Evolutionary conservation across 2,888 invertebrate species (phyloP), one percentile per base, ranked within the genome.

Genomic region (Poecilus cupreus): DNA sequence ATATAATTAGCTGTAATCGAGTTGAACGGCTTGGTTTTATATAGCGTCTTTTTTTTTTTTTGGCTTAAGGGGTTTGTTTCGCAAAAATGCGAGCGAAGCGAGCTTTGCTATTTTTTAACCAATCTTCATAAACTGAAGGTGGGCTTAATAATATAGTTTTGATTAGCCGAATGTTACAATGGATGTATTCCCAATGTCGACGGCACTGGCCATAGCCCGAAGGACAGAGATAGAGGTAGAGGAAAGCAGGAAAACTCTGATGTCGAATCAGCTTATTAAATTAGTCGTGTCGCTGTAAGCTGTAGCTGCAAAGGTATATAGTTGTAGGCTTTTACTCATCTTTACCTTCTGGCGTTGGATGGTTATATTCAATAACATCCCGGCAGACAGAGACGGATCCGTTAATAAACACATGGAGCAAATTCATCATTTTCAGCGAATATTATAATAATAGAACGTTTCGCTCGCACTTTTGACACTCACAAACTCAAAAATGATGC

Each of bases 181-280:
- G 43, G 11, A 43, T n/a, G 39, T n/a, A 39, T n/a, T 39, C 39
- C 39, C 10, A 43, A 43, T 18, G 13, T 20, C 2, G 54, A 20
- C 54, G 54, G 18, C 18, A 20, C 20, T 18, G 20, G 20, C 10
- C 54, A 20, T 51, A 20, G 54, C 54, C 22, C 8, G 6, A 32
- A 16, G 54, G 54, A 54, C 20, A 54, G 22, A n/a, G 49, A 16
- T 6, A 13, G 49, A 6, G 18, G 49, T 18, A 37, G 37, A 46
- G 54, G 10, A 16, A 64, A 32, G 68, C 39, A 43, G 39, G 68
- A 39, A 68, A 68, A 68, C 68, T 68, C 20, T 39, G 68, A 68
- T 68, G 68, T 39, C 68, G 39, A 68, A 68, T 68, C 68, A 68
- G 39, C 68, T 68, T 68, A 68, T 68, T 68, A 68, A 68, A 68